Conservation (phyloP, 2,113 vertebrate genomes). For the Hypocryptadius cinnamomeus region DNA sequence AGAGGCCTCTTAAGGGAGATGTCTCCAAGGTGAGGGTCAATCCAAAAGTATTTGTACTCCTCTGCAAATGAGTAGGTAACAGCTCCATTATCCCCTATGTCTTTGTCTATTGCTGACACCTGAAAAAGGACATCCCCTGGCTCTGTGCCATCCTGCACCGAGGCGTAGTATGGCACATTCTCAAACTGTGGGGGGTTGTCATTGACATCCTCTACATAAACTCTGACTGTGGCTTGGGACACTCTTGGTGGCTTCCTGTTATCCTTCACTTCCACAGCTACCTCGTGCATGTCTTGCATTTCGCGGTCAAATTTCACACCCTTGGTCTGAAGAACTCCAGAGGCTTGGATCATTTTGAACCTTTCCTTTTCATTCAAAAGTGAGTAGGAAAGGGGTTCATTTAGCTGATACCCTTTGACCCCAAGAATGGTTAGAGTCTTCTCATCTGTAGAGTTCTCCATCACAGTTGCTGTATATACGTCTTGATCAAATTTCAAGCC, state of each 20-base stretch:
- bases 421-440: conserved; percentile 76
- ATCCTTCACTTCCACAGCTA: conserved; percentile 85
- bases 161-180: conserved; percentile 83
- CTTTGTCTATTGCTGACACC: conserved; percentile 82
- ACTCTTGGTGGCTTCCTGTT: conserved; percentile 76
- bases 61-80: conserved; percentile 83
- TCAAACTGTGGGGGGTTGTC: conserved; percentile 86
- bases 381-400: conserved; percentile 83
- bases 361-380: conserved; percentile 79
- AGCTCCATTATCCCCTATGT: conserved; percentile 80
- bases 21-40: conserved; percentile 88
- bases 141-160: conserved; percentile 83
- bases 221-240: conserved; percentile 78
- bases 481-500: conserved; percentile 77
- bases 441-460: conserved; percentile 75
- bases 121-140: conserved; percentile 92
- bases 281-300: conserved; percentile 71
- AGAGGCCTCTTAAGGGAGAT: conserved; percentile 87
- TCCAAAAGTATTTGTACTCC: conserved; percentile 85
- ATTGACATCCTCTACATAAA: conserved; percentile 87
- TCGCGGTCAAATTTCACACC: conserved; percentile 86
- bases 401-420: conserved; percentile 77
- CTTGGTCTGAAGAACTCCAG: conserved; percentile 85
- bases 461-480: conserved; percentile 68
- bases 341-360: conserved; percentile 79